These are phyloP conservation scores for Pygocentrus nattereri DNA, from an alignment of 2,797 vertebrate species.

Conservation along the genomic window DNA sequence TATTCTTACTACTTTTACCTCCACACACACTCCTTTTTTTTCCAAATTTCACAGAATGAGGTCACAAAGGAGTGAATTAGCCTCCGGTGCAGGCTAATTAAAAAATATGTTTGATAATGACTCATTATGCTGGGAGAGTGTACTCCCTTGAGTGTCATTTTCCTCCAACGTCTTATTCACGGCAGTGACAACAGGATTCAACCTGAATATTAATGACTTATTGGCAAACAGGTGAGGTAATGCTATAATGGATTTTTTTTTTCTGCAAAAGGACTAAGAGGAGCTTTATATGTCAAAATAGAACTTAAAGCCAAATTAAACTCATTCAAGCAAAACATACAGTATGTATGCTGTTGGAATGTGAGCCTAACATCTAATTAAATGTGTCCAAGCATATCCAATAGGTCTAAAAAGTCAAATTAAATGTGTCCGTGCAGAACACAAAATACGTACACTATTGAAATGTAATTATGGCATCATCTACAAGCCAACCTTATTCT, in stretches of 20 bases:
- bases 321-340: background rate
- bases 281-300: no score
- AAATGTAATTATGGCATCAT: background rate
- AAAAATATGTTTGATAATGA: slow-evolving; percentile 48
- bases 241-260: slow-evolving; percentile 3
- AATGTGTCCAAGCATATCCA: slow-evolving; percentile 14
- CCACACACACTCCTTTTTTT: background rate
- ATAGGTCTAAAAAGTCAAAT: background rate
- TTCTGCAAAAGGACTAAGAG: background rate
- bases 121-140: slow-evolving; percentile 32
- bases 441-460: background rate
- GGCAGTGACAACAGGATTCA: slow-evolving; percentile 33
- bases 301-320: slow-evolving; percentile 5
- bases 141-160: slow-evolving; percentile 50
- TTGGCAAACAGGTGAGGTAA: slow-evolving; percentile 36
- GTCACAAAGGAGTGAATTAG: slow-evolving; percentile 32
- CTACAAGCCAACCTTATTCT: background rate
- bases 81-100: slow-evolving; percentile 46
- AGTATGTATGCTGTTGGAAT: slow-evolving; percentile 3
- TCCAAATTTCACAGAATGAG: slow-evolving; percentile 37
- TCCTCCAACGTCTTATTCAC: slow-evolving; percentile 49
- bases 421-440: background rate
- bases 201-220: slow-evolving; percentile 51
- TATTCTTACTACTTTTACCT: background rate
- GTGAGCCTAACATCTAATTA: slow-evolving; percentile 3